Percentiles rank a stretch among this genome's conserved stretches.
phyloP scores from a whole-genome alignment of 2,113 vertebrate genomes.

The Gobiocypris rarus region DNA sequence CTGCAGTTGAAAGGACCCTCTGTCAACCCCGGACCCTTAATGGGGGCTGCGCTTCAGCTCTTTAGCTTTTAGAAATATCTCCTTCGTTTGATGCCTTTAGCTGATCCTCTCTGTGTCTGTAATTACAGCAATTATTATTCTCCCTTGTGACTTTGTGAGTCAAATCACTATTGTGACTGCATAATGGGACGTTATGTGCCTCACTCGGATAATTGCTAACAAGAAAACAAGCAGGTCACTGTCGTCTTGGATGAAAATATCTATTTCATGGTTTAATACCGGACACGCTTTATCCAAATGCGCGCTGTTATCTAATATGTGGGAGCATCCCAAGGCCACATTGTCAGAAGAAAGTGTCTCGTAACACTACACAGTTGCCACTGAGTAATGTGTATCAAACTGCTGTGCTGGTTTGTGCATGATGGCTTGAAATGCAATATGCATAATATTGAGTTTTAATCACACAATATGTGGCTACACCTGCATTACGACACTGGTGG shows the following conservation, averaged over 20 bases:
- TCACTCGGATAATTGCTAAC: slow-evolving; percentile 8
- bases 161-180: slow-evolving; percentile 2
- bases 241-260: slow-evolving; percentile 9
- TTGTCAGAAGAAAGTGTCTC: background rate
- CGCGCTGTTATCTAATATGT: background rate
- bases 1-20: slow-evolving; percentile 43
- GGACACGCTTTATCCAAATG: slow-evolving; percentile 4
- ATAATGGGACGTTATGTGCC: slow-evolving; percentile 5
- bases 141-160: background rate
- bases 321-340: slow-evolving; percentile 18
- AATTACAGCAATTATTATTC: slow-evolving; percentile 40
- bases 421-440: slow-evolving; percentile 19
- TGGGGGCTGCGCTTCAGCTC: slow-evolving; percentile 14
- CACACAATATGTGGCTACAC: background rate
- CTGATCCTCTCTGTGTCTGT: background rate
- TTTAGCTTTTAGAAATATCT: slow-evolving; percentile 18
- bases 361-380: background rate
- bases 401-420: background rate
- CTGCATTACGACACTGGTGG: background rate
- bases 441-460: background rate
- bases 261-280: slow-evolving; percentile 22
- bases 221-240: slow-evolving; percentile 19
- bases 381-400: background rate
- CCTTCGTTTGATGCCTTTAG: slow-evolving; percentile 22
- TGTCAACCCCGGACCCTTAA: slow-evolving; percentile 37